Base-by-base conservation (phyloP, 2,888 invertebrate genomes). In the Peribatodes rhomboidaria region DNA sequence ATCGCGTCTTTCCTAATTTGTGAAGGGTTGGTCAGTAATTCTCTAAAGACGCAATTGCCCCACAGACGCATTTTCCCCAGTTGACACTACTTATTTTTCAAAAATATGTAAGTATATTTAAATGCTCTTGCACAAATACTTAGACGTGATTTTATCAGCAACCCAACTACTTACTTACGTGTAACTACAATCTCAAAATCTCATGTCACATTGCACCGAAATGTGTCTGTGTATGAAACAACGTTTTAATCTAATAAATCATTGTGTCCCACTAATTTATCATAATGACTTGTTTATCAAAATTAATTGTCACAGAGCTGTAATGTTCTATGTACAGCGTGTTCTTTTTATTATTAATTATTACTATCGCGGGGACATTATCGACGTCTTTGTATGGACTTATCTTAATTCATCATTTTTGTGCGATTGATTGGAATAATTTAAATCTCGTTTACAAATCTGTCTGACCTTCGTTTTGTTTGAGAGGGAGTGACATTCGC, bases 351-450 rank as follows among this genome's bases (percentile, higher is more conserved):
- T 50, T 31, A 35, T 31, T 35, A 62, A 52, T 56, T 44, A 62
- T 62, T 27, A 53, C 11, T 27, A 61, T 56, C 55, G 8, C 22
- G 4, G 53, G 70, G 76, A 79, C 81, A 77, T 78, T 83, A 84
- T 84, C 84, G 75, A 78, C 79, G 76, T 77, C 76, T 79, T 55
- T 61, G 57, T 49, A 57, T 52, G 69, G 78, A 80, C 81, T 77
- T 76, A 80, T 82, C 82, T 74, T 75, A 80, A 82, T 82, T 77
- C 77, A 82, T 84, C 83, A 75, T 76, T 76, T 79, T 77, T 79
- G 80, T 78, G 78, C 79, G 77, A 80, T 82, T 80, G 79, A 76
- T 79, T 70, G 81, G 79, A 81, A 82, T 78, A 78, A 80, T 82
- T 80, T 72, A 72, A 81, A 79, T 75, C 74, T 73, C 72, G 73